Percentiles rank a stretch among this genome's conserved stretches.
phyloP scores from a whole-genome alignment of 2,888 invertebrate species.

The Xanthia togata region DNA sequence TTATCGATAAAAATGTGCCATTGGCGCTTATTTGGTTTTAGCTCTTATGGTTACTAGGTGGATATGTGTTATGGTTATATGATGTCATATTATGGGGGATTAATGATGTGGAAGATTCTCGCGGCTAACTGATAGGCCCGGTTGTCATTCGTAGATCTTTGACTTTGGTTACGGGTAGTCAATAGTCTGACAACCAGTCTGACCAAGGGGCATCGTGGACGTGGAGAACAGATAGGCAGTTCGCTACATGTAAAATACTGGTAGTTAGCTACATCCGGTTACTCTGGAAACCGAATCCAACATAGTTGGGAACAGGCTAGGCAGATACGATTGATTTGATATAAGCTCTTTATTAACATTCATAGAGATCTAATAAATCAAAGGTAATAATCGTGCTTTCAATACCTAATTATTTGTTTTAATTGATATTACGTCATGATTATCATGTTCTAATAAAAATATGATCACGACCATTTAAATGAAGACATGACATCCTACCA shows the following conservation, averaged over 20 bases:
- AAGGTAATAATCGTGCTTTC: neutral
- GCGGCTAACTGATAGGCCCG: neutral
- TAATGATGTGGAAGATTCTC: neutral
- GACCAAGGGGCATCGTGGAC: too few relatives aligned
- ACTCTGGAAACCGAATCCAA: neutral
- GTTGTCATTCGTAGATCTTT: too few relatives aligned
- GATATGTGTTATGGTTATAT: neutral
- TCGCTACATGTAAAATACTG: neutral
- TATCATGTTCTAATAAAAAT: conserved; percentile 5
- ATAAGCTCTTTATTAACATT: neutral
- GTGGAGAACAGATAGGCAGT: neutral
- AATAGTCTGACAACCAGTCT: too few relatives aligned
- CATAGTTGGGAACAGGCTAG: neutral
- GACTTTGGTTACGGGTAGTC: too few relatives aligned
- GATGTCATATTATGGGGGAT: neutral
- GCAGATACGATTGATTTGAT: neutral
- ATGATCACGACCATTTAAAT: conserved; percentile 18
- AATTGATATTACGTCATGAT: neutral
- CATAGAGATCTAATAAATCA: neutral
- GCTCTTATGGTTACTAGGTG: conserved; percentile 8
- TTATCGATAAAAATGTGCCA: conserved; percentile 26
- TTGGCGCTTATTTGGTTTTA: conserved; percentile 13
- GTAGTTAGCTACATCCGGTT: neutral
- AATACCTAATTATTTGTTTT: neutral
- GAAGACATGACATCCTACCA: conserved; percentile 10